phyloP scores from a whole-genome alignment of 2,888 invertebrate species.

The Drosophila ezoana region DNA sequence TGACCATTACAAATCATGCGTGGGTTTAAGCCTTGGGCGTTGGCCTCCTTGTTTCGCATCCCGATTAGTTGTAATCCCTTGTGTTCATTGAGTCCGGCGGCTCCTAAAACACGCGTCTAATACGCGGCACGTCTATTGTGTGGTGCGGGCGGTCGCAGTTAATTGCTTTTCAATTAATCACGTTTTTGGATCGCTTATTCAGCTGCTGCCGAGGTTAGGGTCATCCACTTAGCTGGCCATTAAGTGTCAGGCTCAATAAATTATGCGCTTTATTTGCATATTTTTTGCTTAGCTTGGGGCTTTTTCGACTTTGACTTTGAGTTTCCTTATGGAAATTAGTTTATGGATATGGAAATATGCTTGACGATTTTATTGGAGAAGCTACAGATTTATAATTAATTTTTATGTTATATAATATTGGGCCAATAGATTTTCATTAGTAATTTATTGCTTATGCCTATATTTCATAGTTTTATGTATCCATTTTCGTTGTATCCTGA shows the following conservation, averaged over 20 bases:
- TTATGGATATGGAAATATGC: not conserved
- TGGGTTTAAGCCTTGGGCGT: constrained; percentile 26
- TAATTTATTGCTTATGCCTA: too few relatives aligned
- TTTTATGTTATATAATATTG: not conserved
- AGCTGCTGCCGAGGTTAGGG: not conserved
- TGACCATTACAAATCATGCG: constrained; percentile 71
- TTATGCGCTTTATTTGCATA: constrained; percentile 42
- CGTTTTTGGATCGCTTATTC: constrained; percentile 22
- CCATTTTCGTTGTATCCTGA: too few relatives aligned
- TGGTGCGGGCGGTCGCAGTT: constrained; percentile 26
- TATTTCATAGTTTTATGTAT: too few relatives aligned
- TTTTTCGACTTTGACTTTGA: not conserved
- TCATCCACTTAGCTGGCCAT: constrained; percentile 50
- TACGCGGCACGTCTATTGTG: constrained; percentile 7
- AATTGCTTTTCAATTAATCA: constrained; percentile 71
- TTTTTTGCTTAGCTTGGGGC: constrained; percentile 7
- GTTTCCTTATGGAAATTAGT: not conserved
- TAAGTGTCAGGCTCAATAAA: constrained; percentile 41
- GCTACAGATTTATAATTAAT: not conserved
- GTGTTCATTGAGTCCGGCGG: constrained; percentile 29
- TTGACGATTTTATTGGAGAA: not conserved
- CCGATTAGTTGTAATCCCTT: constrained; percentile 59
- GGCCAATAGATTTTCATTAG: not conserved
- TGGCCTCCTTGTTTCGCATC: constrained; percentile 47
- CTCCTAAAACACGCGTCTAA: constrained; percentile 35